Evolutionary conservation across 2,797 vertebrate genomes (phyloP), one percentile per base, ranked within the genome.

Genomic region (Adrianichthys oophorus): DNA sequence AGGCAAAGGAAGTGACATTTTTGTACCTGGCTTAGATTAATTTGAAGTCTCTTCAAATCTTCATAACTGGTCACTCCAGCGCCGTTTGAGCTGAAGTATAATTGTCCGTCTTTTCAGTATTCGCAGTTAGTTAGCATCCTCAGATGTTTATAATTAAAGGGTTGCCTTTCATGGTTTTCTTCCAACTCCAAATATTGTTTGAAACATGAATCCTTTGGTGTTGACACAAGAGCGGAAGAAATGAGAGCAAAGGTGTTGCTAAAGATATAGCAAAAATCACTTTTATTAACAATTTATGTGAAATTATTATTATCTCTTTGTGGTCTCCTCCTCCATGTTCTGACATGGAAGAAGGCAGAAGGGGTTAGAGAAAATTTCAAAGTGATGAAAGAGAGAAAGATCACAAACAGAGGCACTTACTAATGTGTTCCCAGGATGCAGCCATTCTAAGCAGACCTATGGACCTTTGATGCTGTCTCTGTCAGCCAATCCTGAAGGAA

Each of bases 391-490:
- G 63, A 76, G 70, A 82, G 72, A 65, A 82, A 81, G 86, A 89
- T 84, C 79, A 85, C 57, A 73, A 85, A 82, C 78, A 83, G 65
- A 71, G 68, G 57, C 65, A 61, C 65, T 82, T 62, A 52, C 82
- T 90, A 91, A 90, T 91, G 86, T 83, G 82, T 76, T 89, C 86
- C 89, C 85, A 80, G 79, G 82, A 86, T 88, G 79, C 86, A 78
- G 65, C 69, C 79, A 73, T 85, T 86, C 83, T 76, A 86, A 75
- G 82, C 78, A 85, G 83, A 81, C 76, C 76, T 68, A 70, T 23
- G 49, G 85, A 86, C 84, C 85, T 90, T 88, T 91, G 84, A 88
- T 88, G 85, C 82, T 65, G 75, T 55, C 63, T 77, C 74, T 80
- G 79, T 87, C 84, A 85, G 76, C 79, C 74, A 76, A 77, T 81